Conservation (phyloP, 2,797 vertebrate species). For the Prionace glauca region DNA sequence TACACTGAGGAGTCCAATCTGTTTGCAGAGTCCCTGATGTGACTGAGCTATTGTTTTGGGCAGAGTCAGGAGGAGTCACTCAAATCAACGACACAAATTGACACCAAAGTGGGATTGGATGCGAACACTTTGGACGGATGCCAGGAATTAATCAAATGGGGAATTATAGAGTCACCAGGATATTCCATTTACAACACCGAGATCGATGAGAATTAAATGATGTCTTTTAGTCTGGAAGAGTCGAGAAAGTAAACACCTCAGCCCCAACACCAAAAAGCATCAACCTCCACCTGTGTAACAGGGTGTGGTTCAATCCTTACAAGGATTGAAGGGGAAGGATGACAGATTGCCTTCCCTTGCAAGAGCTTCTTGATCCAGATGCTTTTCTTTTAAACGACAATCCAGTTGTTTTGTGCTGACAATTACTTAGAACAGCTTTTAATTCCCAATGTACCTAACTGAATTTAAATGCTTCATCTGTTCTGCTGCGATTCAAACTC, state of each 20-base stretch:
- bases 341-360: no score
- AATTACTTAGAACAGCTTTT: neutral
- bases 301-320: neutral
- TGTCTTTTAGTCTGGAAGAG: neutral
- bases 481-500: neutral
- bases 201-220: neutral
- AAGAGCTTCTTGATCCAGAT: neutral
- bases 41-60: neutral
- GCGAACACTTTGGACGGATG: neutral
- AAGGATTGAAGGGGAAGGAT: neutral
- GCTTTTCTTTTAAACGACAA: neutral
- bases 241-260: neutral
- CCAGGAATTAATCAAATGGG: neutral
- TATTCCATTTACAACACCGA: neutral
- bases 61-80: neutral
- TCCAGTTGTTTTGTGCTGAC: neutral
- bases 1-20: neutral
- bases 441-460: neutral
- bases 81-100: neutral
- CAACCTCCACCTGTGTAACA: neutral
- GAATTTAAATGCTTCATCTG: neutral
- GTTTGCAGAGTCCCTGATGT: neutral
- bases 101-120: neutral
- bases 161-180: neutral
- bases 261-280: neutral